Conservation (phyloP, 2,888 invertebrate genomes). For the Erannis defoliaria region DNA sequence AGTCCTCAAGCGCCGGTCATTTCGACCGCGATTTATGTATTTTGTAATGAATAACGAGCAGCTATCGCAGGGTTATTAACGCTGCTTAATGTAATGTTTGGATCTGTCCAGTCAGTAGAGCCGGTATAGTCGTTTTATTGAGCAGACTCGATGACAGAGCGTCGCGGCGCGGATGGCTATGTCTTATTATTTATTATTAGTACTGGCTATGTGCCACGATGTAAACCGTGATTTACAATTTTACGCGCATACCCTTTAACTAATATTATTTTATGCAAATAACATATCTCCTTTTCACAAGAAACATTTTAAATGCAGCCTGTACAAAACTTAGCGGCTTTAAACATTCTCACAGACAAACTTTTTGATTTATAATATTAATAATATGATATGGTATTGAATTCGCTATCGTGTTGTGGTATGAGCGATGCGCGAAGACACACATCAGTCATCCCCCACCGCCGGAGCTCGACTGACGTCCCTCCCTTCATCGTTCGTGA, state of each 20-base stretch:
- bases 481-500: constrained; percentile 53
- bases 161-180: constrained; percentile 20
- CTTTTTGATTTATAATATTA: constrained; percentile 56
- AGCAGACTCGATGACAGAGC: constrained; percentile 54
- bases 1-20: constrained; percentile 43
- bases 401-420: constrained; percentile 78
- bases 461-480: constrained; percentile 67
- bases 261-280: background rate
- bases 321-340: background rate
- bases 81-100: constrained; percentile 56
- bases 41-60: constrained; percentile 48
- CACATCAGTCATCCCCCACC: constrained; percentile 83
- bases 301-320: background rate
- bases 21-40: constrained; percentile 47
- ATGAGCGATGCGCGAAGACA: constrained; percentile 72
- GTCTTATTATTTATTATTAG: constrained; percentile 32
- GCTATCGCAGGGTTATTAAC: constrained; percentile 51
- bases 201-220: background rate
- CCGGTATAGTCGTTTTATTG: constrained; percentile 32
- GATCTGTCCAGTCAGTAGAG: constrained; percentile 54
- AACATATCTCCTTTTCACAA: background rate
- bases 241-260: background rate
- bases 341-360: constrained; percentile 1
- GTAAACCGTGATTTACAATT: background rate
- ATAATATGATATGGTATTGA: constrained; percentile 68